A percentile compares a stretch with the other conserved stretches of the same genome.
phyloP scores from a whole-genome alignment of 2,797 vertebrate genomes.

The Phyllotis vaccarum region DNA sequence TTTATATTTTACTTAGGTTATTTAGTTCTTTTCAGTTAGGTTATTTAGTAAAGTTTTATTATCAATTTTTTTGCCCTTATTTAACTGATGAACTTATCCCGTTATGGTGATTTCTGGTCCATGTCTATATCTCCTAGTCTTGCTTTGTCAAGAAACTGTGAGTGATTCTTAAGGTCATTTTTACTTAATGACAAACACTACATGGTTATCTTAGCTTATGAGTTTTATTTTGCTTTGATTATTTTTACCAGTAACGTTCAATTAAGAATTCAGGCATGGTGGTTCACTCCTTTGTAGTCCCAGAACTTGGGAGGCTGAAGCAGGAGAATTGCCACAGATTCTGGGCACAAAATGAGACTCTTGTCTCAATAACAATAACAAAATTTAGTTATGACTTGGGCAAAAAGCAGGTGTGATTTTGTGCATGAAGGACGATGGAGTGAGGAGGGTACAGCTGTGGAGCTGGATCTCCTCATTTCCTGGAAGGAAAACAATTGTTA shows the following conservation, averaged over 20 bases:
- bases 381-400: conserved; percentile 28
- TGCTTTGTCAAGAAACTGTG: conserved; percentile 52
- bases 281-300: not conserved
- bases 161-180: conserved; percentile 27
- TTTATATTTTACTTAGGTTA: not conserved
- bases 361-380: not conserved
- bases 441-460: not conserved
- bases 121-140: not conserved
- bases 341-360: not conserved
- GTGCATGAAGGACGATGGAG: not conserved
- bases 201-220: conserved; percentile 23
- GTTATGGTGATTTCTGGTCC: not conserved
- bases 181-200: conserved; percentile 53
- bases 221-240: conserved; percentile 41
- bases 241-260: conserved; percentile 51
- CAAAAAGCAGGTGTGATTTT: conserved; percentile 29
- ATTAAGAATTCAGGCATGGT: not conserved
- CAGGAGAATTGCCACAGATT: conserved; percentile 3
- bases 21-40: conserved; percentile 52
- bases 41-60: conserved; percentile 28
- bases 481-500: conserved; percentile 44
- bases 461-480: conserved; percentile 20
- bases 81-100: conserved; percentile 8
- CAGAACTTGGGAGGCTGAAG: not conserved
- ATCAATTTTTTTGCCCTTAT: conserved; percentile 17